Evolutionary conservation across 2,113 vertebrate genomes (phyloP).

Genomic region (Odontesthes bonariensis): DNA sequence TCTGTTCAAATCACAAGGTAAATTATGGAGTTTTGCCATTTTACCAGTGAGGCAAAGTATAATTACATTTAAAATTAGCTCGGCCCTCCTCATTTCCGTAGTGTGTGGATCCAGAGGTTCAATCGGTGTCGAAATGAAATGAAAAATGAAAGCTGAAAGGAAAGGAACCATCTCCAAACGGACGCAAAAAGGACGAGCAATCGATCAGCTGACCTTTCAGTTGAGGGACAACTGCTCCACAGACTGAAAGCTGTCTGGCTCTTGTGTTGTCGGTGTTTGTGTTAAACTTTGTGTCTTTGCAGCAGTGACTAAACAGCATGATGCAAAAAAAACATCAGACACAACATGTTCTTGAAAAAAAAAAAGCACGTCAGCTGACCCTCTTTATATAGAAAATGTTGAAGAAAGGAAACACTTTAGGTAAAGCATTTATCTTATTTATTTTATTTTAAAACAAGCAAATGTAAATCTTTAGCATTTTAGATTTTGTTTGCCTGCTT

Average conservation of each 20-base stretch:
- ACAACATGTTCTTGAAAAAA: not conserved
- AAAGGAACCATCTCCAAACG: not conserved
- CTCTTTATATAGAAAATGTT: no score
- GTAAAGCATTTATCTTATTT: no score
- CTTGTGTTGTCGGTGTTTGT: no score
- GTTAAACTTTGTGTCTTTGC: not conserved
- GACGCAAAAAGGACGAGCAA: not conserved
- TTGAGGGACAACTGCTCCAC: not conserved
- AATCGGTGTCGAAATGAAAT: slow-evolving; percentile 1
- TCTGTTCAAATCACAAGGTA: no score
- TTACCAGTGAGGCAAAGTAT: not conserved
- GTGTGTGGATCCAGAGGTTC: not conserved
- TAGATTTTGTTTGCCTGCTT: no score
- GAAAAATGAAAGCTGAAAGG: not conserved
- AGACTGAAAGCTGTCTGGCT: not conserved
- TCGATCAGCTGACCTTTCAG: not conserved
- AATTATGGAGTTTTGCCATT: not conserved
- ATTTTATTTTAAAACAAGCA: no score
- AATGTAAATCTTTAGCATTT: no score
- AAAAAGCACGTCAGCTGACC: no score
- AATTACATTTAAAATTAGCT: not conserved
- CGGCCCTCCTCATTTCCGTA: not conserved
- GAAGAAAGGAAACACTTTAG: not conserved
- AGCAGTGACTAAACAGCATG: not conserved
- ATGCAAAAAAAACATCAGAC: not conserved